Percentiles rank a stretch among this genome's conserved stretches.
Conservation (phyloP, 2,888 invertebrate species). For the Parnassius mnemosyne region DNA sequence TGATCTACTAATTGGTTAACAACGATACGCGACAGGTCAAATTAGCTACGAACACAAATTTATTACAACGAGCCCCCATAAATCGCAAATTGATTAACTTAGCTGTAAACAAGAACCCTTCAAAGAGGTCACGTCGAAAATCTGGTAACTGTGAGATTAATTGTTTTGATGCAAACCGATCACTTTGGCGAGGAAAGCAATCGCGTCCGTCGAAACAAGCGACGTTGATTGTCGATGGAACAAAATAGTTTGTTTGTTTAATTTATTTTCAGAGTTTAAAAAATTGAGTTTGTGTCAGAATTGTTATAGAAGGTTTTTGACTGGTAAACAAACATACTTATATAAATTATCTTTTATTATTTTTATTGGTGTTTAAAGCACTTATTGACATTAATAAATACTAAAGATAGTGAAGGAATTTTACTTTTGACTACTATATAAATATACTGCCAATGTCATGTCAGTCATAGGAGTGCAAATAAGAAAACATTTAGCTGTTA, state of each 20-base stretch:
- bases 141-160: constrained; percentile 68
- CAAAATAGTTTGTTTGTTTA: too few relatives aligned
- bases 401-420: too few relatives aligned
- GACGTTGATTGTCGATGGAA: constrained; percentile 7
- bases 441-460: too few relatives aligned
- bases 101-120: constrained; percentile 40
- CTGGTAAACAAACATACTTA: too few relatives aligned
- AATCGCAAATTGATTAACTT: constrained; percentile 71
- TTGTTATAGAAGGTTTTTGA: too few relatives aligned
- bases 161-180: constrained; percentile 64
- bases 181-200: constrained; percentile 40
- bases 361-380: too few relatives aligned
- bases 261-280: not conserved
- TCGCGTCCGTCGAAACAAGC: constrained; percentile 24
- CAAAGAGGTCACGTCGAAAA: constrained; percentile 55
- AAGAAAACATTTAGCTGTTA: too few relatives aligned
- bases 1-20: constrained; percentile 33
- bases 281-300: too few relatives aligned
- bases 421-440: too few relatives aligned
- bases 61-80: constrained; percentile 44
- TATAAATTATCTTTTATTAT: too few relatives aligned
- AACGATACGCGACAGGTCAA: constrained; percentile 22
- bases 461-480: too few relatives aligned
- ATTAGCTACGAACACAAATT: constrained; percentile 38
- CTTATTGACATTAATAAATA: too few relatives aligned